Evolutionary conservation across 2,797 vertebrate genomes (phyloP).

Genomic region (Semotilus atromaculatus): DNA sequence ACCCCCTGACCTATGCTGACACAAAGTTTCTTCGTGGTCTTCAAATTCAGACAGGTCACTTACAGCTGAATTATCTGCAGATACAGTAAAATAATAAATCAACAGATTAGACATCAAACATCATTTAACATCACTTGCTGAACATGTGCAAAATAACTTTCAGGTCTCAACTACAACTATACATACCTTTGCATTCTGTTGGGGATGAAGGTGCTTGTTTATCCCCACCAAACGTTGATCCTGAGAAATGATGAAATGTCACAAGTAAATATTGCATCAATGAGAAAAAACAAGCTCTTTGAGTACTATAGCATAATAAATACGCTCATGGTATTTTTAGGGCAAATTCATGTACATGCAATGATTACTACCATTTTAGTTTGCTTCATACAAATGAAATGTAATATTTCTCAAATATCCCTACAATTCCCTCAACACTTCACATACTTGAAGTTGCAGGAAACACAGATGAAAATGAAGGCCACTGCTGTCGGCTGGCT

Average conservation of each 20-base stretch:
- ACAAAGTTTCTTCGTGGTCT: neutral
- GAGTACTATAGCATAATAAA: slow-evolving; percentile 8
- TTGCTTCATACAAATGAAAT: slow-evolving; percentile 14
- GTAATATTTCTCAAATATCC: neutral
- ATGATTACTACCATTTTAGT: neutral
- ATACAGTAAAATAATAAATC: slow-evolving; percentile 8
- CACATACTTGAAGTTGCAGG: neutral
- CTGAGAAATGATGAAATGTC: no score
- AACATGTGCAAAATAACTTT: no score
- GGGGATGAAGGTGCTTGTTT: no score
- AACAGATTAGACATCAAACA: no score
- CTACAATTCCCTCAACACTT: no score
- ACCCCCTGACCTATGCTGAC: slow-evolving; percentile 8
- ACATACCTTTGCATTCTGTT: no score
- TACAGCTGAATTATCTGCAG: neutral
- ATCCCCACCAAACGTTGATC: no score
- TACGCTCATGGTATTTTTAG: neutral
- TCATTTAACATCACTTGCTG: no score
- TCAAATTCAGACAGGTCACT: slow-evolving; percentile 9
- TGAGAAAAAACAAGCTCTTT: slow-evolving; percentile 7
- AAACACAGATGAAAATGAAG: neutral
- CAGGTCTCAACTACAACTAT: no score
- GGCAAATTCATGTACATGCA: slow-evolving; percentile 4
- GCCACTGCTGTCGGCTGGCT: neutral
- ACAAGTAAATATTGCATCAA: neutral